Base-by-base conservation (phyloP, 2,113 vertebrate species). In the Callipepla californica region DNA sequence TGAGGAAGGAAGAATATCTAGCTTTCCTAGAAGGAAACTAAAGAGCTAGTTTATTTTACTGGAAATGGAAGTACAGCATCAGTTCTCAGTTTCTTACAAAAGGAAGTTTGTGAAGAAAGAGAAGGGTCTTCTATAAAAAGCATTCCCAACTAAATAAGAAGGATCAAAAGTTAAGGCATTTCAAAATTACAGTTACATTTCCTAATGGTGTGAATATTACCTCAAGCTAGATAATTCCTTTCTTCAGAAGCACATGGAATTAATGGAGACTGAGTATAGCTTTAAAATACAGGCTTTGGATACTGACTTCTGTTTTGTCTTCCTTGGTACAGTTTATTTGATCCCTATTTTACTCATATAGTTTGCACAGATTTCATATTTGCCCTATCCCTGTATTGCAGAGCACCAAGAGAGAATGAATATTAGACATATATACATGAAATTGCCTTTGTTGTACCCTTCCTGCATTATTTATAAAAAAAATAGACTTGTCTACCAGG, bases 211-310 rank as follows among this genome's bases (percentile, higher is more conserved):
- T 4, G 3, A 36, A 8, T 11, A 34, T 4, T 11, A 66, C 61
- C 14, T 2, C 9, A 44, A 40, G 40, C 9, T 62, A 40, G 80
- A 50, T 2, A 6, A 47, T 7, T 65, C 8, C 1, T 0, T 28
- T 75, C 25, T 73, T 80, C 25, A 61, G 34, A 65, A 92, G 8
- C 7, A 61, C 5, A 22, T 25, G 4, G 14, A 69, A 57, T 17
- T 11, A 86, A 78, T 23, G 7, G 20, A 70, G 30, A 23, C 11
- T 11, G 25, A 58, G 7, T 20, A 66, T 21, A 12, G 5, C 12
- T 83, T 80, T 80, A 28, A 95, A 88, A 90, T 53, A 26, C 6
- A 68, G 62, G 6, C 3, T 83, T 82, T 80, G 45, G 58, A 44
- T 8, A 26, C 4, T 26, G 19, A 3, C 30, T 57, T 89, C 30